Conservation (phyloP, 2,113 vertebrate genomes). For the Malurus cyaneus region DNA sequence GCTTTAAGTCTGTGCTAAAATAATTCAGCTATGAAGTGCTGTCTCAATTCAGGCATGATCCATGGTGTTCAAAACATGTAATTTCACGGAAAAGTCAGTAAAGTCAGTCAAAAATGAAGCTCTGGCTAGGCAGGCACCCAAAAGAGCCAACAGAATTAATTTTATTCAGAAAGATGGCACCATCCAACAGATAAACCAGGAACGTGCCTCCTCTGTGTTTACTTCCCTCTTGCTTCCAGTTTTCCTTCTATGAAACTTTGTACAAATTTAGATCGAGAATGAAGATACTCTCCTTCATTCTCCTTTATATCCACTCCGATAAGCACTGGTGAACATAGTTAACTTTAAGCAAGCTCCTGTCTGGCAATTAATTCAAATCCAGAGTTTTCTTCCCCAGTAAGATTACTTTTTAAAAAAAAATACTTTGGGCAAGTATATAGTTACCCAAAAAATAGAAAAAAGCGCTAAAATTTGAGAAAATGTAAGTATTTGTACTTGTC, state of each 20-base stretch:
- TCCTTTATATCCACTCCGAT: background rate
- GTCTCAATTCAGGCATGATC: background rate
- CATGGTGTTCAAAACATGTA: background rate
- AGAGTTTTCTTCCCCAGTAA: background rate
- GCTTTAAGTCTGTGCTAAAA: background rate
- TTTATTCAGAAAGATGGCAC: background rate
- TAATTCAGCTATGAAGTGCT: background rate
- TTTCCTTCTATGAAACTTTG: background rate
- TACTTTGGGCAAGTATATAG: background rate
- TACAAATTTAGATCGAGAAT: background rate
- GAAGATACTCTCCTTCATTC: background rate
- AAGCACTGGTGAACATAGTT: background rate
- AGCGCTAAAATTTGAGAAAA: background rate
- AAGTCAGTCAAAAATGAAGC: background rate
- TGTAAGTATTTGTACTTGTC: background rate
- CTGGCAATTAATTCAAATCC: background rate
- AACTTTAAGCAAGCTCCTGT: background rate
- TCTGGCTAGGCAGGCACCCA: background rate
- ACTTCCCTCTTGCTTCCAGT: background rate
- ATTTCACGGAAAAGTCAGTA: background rate
- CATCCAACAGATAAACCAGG: background rate
- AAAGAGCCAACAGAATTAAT: background rate
- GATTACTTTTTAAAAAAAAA: background rate
- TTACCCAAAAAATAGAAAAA: background rate
- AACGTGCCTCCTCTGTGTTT: background rate